Percentiles rank a stretch among this genome's conserved stretches.
These are phyloP conservation scores for Morone chrysops DNA, from an alignment of 2,113 vertebrate genomes.

Conservation along the genomic window DNA sequence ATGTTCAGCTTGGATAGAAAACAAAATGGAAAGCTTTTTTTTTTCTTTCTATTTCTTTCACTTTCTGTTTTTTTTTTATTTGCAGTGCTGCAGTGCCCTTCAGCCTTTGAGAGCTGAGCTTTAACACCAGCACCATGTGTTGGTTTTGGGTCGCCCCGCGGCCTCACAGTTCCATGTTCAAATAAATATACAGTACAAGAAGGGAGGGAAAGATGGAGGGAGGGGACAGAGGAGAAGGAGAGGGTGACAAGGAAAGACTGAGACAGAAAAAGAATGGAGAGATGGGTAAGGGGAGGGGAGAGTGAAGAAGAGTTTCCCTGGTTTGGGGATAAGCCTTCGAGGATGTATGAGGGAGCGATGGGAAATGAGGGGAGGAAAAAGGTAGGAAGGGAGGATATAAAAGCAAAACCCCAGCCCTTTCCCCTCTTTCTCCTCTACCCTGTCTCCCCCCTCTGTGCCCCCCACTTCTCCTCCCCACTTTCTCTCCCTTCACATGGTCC, in stretches of 20 bases:
- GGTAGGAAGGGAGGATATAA: slow-evolving; percentile 38
- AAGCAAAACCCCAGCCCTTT: slow-evolving; percentile 52
- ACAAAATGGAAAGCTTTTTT: slow-evolving; percentile 61
- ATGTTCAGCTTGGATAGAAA: slow-evolving; percentile 59
- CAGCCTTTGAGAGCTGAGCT: slow-evolving; percentile 50
- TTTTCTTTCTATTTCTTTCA: slow-evolving; percentile 2
- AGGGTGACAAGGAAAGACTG: slow-evolving; percentile 39
- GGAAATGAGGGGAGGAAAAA: slow-evolving; percentile 14
- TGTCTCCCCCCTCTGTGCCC: neutral
- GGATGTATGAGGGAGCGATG: neutral
- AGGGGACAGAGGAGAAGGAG: slow-evolving; percentile 17
- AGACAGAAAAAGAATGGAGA: slow-evolving; percentile 12
- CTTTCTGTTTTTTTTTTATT: neutral
- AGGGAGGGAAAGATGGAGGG: slow-evolving; percentile 23
- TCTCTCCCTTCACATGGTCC: slow-evolving; percentile 76
- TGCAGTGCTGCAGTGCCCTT: slow-evolving; percentile 33
- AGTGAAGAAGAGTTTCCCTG: slow-evolving; percentile 18
- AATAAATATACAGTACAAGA: slow-evolving; percentile 74
- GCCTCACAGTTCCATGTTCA: slow-evolving; percentile 61
- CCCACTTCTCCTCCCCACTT: slow-evolving; percentile 44
- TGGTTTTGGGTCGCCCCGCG: slow-evolving; percentile 72
- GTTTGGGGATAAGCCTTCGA: slow-evolving; percentile 41
- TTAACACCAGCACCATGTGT: slow-evolving; percentile 60
- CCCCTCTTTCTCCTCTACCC: slow-evolving; percentile 3
- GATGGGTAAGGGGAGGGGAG: slow-evolving; percentile 8